phyloP scores from a whole-genome alignment of 2,888 invertebrate genomes.

The Athalia cordata region DNA sequence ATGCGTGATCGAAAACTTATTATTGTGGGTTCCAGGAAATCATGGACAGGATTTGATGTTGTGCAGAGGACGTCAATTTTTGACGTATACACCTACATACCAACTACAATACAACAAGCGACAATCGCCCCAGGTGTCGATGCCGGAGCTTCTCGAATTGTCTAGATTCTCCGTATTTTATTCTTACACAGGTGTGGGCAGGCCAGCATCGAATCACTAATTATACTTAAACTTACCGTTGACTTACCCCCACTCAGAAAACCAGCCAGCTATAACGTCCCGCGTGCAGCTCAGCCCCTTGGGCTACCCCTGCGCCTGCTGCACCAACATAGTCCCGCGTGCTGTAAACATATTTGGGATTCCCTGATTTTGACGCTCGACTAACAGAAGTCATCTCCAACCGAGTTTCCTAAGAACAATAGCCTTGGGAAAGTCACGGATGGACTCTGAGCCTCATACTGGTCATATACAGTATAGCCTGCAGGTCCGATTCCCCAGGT shows the following conservation, averaged over 20 bases:
- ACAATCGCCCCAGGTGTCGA: conserved; percentile 38
- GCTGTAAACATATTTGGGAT: conserved; percentile 36
- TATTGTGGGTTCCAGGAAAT: no score
- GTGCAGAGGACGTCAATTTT: background rate
- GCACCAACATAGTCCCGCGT: background rate
- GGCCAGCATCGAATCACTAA: conserved; percentile 42
- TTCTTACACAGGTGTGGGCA: conserved; percentile 40
- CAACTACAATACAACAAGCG: conserved; percentile 26
- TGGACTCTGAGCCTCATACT: background rate
- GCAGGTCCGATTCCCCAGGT: conserved; percentile 33
- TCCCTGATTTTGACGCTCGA: conserved; percentile 26
- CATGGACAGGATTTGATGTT: no score
- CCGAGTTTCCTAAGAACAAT: conserved; percentile 16
- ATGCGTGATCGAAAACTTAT: no score
- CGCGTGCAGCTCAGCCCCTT: conserved; percentile 7
- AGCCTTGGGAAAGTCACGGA: conserved; percentile 43
- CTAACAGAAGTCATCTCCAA: conserved; percentile 23
- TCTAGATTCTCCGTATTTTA: conserved; percentile 33
- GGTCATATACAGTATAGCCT: background rate
- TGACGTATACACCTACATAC: conserved; percentile 19
- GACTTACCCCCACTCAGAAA: conserved; percentile 10
- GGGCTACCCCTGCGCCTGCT: conserved; percentile 23
- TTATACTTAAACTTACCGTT: conserved; percentile 39
- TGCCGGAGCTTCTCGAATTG: conserved; percentile 22
- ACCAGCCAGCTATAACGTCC: no score